Evolutionary conservation across 1,140 invertebrate species (phyloP).

Genomic region (Muscidifurax raptorellus): DNA sequence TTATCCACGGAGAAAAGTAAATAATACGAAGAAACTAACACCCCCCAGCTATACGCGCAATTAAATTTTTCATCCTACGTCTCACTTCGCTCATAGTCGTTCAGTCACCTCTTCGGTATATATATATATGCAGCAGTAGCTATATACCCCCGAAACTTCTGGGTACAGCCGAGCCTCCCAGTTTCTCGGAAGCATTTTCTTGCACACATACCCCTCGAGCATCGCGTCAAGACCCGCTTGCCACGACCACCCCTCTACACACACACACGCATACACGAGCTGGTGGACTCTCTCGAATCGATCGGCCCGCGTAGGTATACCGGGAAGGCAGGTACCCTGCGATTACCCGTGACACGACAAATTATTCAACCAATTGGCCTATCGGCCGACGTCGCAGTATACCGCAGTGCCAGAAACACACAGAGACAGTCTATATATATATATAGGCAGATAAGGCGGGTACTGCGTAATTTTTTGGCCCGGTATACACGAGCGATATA

Average conservation of each 20-base stretch:
- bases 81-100: neutral
- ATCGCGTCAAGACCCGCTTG: neutral
- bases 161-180: neutral
- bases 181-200: slow-evolving; percentile 11
- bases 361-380: slow-evolving; percentile 38
- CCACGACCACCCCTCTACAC: neutral
- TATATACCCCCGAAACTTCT: neutral
- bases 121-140: neutral
- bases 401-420: neutral
- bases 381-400: neutral
- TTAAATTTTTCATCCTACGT: neutral
- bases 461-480: neutral
- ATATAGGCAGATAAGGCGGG: neutral
- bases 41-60: no score
- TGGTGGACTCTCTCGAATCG: neutral
- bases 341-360: slow-evolving; percentile 43
- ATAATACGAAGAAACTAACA: neutral
- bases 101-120: neutral
- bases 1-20: no score
- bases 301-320: slow-evolving; percentile 19
- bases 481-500: neutral
- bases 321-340: slow-evolving; percentile 5
- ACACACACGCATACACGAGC: neutral
- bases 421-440: neutral
- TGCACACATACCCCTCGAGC: neutral